Base-by-base conservation (phyloP, 2,888 invertebrate genomes). In the Eurytoma californica region DNA sequence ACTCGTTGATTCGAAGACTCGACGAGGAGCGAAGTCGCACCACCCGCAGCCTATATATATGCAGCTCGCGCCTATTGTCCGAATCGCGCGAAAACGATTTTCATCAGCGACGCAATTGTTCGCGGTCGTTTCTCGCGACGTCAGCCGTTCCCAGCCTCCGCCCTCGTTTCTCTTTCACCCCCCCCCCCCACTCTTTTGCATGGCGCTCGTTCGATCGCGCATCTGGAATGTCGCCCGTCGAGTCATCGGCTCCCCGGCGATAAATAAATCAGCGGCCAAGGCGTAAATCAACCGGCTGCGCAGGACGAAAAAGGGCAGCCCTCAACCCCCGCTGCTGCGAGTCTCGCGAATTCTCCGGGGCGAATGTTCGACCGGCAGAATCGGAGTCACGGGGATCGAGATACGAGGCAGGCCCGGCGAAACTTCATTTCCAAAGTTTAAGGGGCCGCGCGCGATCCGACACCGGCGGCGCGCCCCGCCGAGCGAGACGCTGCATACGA, bases 61-160 rank as follows among this genome's bases (percentile, higher is more conserved):
- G 67, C 61, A 55, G 24, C n/a, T 0, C 39, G 30, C 57, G 69
- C 68, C 81, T 63, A 81, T 81, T 81, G 79, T 79, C 81, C 79
- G 76, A 66, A 63, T 57, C 13, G 28, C 61, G 58, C 57, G 74
- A 74, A 73, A 76, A 73, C 81, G 79, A 79, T 81, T 81, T 79
- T 81, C 81, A 81, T 81, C 81, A 81, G 77, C 57, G 74, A 16
- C 39, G 74, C 81, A 51, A 81, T 81, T 81, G 81, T 81, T 79
- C 81, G 70, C 47, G 53, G 28, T 57, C 65, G 75, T 47, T 74
- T 28, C 58, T 51, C 58, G 60, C 76, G 63, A 58, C 57, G 73
- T 80, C 79, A 80, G 77, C 77, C 24, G 24, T 72, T 61, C 60
- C 68, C 47, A 60, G 55, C 30, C 28, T n/a, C 53, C 51, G 53